Percentiles rank a stretch among this genome's conserved stretches.
phyloP scores from a whole-genome alignment of 23 tunicate species.

The Oikopleura vanhoeffeni region DNA sequence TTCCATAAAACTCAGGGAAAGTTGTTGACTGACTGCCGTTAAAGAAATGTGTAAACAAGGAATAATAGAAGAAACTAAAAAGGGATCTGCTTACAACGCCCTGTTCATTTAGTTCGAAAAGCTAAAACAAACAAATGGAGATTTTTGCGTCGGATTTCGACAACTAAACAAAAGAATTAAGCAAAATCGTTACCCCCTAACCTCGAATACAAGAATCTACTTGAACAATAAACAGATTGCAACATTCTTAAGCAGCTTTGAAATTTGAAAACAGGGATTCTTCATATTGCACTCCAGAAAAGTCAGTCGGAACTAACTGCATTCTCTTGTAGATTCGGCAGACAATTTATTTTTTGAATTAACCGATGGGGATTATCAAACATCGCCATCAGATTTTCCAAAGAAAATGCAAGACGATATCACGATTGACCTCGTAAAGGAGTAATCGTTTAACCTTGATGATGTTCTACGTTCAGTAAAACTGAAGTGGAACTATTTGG shows the following conservation, averaged over 20 bases:
- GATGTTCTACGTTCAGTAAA: background rate
- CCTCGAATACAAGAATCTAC: background rate
- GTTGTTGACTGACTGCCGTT: background rate
- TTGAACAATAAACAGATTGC: background rate
- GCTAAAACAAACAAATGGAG: background rate
- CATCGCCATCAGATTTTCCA: background rate
- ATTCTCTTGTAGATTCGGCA: background rate
- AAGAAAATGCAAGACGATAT: background rate
- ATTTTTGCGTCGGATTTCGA: background rate
- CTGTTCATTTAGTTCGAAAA: background rate
- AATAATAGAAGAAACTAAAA: background rate
- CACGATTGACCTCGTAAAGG: background rate
- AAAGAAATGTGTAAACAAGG: background rate
- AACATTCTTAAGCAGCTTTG: background rate
- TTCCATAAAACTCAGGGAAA: background rate
- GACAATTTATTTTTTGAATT: background rate
- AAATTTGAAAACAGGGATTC: slow-evolving; percentile 15
- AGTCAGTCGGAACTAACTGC: background rate
- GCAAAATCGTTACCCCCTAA: background rate
- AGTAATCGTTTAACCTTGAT: background rate
- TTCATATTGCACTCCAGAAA: slow-evolving; percentile 4
- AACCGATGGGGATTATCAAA: background rate
- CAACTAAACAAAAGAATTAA: background rate
- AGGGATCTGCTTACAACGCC: background rate
- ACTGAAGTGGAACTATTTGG: background rate